These are phyloP conservation scores for Tanaodytes sp. DNA, from an alignment of 2,888 invertebrate species.

Conservation along the genomic window DNA sequence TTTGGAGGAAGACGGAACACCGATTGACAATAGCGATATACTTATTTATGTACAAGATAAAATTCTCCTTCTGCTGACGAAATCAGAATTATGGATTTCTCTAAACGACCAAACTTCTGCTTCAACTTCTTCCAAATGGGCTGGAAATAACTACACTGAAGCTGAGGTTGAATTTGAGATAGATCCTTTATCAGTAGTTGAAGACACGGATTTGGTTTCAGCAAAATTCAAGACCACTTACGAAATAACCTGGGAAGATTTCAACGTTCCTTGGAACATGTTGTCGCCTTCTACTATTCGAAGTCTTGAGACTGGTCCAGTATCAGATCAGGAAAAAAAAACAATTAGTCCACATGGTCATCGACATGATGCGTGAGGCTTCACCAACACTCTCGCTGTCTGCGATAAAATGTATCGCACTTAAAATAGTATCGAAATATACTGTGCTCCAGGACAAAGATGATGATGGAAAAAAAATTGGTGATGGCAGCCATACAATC, in stretches of 20 bases:
- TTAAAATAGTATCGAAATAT: conserved; percentile 7
- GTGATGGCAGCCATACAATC: conserved; percentile 8
- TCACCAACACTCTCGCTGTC: not conserved
- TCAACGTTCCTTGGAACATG: conserved; percentile 26
- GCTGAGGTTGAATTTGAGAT: not conserved
- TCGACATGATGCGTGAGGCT: conserved; percentile 19
- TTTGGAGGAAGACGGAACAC: conserved; percentile 15
- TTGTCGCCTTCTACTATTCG: conserved; percentile 1
- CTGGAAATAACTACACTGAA: too few species aligned
- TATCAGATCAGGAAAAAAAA: not conserved
- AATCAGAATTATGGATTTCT: conserved; percentile 3
- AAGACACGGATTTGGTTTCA: not conserved
- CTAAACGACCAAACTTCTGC: not conserved
- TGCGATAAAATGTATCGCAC: not conserved
- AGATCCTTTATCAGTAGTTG: not conserved
- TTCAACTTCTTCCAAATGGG: too few species aligned
- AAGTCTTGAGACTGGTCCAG: conserved; percentile 1
- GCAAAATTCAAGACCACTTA: too few species aligned
- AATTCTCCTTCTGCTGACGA: conserved; percentile 7
- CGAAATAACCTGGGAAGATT: conserved; percentile 25
- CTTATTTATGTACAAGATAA: conserved; percentile 10
- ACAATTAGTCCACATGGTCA: conserved; percentile 3
- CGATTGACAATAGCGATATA: not conserved
- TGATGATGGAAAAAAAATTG: conserved; percentile 19
- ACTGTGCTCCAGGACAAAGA: conserved; percentile 12